Base-by-base conservation (phyloP, 2,797 vertebrate species). In the Coregonus ussuriensis region DNA sequence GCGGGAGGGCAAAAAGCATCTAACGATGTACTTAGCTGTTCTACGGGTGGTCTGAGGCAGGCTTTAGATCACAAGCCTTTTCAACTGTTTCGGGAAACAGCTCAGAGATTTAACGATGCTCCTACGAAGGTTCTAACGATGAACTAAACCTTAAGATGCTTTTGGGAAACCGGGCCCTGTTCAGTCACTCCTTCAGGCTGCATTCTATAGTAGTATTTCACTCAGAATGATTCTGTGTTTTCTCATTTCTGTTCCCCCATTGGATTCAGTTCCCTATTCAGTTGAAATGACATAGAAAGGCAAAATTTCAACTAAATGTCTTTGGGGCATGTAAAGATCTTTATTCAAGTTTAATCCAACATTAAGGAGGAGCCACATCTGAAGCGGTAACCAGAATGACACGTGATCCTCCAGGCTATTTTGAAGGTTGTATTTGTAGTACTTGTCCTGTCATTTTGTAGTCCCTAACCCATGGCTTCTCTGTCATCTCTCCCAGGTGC, bases 401-500 rank as follows among this genome's bases (percentile, higher is more conserved):
- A 13, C 0, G 1, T 5, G 9, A 15, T 31, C 31, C 14, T 16
- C 29, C 11, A 31, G 25, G 21, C 63, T 67, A 13, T 35, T 67
- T 37, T 15, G 56, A 72, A 25, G 74, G 80, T 56, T 63, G 72
- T 59, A 37, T 71, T 56, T 54, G 25, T 71, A 51, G 47, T 53
- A 41, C 59, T 11, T 25, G 4, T 25, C 15, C 47, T 71, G 21
- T 56, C 3, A 29, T 53, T 21, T 15, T 72, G 1, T 15, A 21
- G 25, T 16, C 52, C 52, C 15, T 72, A 15, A n/a, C 29, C 52
- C 29, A 18, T 11, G 51, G 51, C 16, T 25, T 13, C 14, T 71
- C 51, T 4, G 75, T 52, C 74, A 21, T 76, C 53, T 65, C 69
- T 72, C 33, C 72, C 89, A 99, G 98, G 98, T 89, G 98, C 98